Conservation (phyloP, 2,797 vertebrate species). For the Manis javanica region DNA sequence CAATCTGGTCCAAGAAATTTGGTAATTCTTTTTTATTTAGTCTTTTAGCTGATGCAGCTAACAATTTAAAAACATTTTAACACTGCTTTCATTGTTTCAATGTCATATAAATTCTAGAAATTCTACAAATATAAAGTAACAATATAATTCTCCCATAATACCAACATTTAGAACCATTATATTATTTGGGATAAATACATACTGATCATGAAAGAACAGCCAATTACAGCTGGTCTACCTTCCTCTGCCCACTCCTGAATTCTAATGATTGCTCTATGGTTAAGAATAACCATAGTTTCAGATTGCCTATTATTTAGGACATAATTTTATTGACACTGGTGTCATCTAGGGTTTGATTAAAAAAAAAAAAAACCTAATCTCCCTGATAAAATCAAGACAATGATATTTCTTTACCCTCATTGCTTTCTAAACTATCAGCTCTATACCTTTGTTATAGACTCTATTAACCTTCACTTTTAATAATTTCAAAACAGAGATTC, state of each 20-base stretch:
- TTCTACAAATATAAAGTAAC: slow-evolving; percentile 36
- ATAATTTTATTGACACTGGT: not conserved
- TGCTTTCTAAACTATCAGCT: not conserved
- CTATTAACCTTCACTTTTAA: not conserved
- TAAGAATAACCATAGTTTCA: not conserved
- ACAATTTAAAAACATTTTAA: slow-evolving; percentile 28
- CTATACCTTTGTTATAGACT: not conserved
- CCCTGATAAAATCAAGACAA: not conserved
- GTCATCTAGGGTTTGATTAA: not conserved
- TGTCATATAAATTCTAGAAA: not conserved
- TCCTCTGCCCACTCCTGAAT: not conserved
- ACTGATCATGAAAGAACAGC: not conserved
- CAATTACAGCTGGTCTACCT: not conserved
- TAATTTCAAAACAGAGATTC: not conserved
- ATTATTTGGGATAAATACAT: slow-evolving; percentile 32
- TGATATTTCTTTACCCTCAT: not conserved
- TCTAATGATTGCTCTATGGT: not conserved
- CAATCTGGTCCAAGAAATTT: slow-evolving; percentile 23
- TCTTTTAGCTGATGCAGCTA: slow-evolving; percentile 34
- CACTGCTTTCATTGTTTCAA: slow-evolving; percentile 19
- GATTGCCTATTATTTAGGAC: not conserved
- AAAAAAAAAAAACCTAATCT: not conserved
- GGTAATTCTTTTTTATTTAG: slow-evolving; percentile 38
- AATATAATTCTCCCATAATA: not conserved
- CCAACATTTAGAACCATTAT: slow-evolving; percentile 2